Evolutionary conservation across 2,888 invertebrate species (phyloP).

Genomic region (Xanthorhoe designata): DNA sequence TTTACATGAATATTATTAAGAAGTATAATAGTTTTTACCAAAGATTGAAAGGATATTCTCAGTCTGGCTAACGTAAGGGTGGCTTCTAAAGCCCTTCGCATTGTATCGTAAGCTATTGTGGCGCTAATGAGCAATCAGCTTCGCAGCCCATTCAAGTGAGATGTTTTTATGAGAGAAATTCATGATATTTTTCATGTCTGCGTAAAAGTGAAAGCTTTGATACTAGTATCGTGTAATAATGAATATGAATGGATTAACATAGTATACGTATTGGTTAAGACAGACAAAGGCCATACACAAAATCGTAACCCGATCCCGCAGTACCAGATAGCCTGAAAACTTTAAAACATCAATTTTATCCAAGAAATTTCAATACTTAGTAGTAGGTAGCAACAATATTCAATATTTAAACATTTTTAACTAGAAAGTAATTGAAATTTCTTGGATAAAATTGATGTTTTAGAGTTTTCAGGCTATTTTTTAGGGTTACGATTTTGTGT

Average conservation of each 20-base stretch:
- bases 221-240: neutral
- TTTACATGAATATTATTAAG: neutral
- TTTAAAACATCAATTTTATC: no score
- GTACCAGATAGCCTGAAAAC: no score
- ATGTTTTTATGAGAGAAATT: slow-evolving; percentile 30
- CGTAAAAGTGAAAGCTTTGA: slow-evolving; percentile 6
- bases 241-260: neutral
- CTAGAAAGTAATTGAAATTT: no score
- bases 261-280: neutral
- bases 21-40: neutral
- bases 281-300: no score
- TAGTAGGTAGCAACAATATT: no score
- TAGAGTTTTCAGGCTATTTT: no score
- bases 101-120: slow-evolving; percentile 71
- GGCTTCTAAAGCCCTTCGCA: slow-evolving; percentile 36
- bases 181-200: slow-evolving; percentile 13
- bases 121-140: slow-evolving; percentile 77
- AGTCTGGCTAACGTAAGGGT: slow-evolving; percentile 17
- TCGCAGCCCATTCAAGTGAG: slow-evolving; percentile 54
- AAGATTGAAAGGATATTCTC: slow-evolving; percentile 15
- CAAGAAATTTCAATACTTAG: no score
- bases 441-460: no score
- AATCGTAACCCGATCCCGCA: no score
- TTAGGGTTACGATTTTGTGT: no score
- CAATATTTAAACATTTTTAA: no score